phyloP scores from a whole-genome alignment of 92 coral and sea anemone species.

The Zoanthus sansibaricus region DNA sequence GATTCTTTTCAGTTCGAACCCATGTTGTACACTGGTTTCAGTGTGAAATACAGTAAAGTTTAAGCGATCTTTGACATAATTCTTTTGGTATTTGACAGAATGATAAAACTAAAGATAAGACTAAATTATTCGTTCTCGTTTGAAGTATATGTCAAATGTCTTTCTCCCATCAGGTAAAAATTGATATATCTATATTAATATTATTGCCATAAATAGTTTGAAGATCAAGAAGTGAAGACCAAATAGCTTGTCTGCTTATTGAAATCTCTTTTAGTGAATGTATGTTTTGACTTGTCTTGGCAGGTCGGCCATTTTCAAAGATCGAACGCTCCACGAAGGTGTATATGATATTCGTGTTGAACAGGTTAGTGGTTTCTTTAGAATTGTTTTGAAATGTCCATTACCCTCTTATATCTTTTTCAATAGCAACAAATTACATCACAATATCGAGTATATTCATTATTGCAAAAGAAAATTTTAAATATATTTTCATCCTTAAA shows the following conservation, averaged over 20 bases:
- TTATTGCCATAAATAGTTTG: neutral
- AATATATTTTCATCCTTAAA: too few species aligned
- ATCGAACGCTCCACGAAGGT: conserved; percentile 78
- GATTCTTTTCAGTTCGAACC: neutral
- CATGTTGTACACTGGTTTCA: neutral
- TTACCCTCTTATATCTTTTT: neutral
- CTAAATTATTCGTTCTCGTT: neutral
- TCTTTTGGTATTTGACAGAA: neutral
- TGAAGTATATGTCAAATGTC: neutral
- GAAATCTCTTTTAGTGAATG: neutral
- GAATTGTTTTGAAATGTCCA: neutral
- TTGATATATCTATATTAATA: neutral
- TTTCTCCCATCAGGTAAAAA: neutral
- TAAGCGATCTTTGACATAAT: neutral
- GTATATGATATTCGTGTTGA: conserved; percentile 87
- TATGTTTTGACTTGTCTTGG: conserved; percentile 25
- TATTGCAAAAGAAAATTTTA: too few species aligned
- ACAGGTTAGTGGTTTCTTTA: conserved; percentile 73
- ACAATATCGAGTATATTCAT: too few species aligned
- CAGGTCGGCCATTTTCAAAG: conserved; percentile 92
- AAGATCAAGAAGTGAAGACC: neutral
- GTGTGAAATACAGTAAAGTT: neutral
- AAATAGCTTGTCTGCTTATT: neutral
- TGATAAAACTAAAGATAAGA: neutral
- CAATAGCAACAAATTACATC: too few species aligned